A percentile compares a stretch with the other conserved stretches of the same genome.
Conservation (phyloP, 2,888 invertebrate species). For the Tipula unca region DNA sequence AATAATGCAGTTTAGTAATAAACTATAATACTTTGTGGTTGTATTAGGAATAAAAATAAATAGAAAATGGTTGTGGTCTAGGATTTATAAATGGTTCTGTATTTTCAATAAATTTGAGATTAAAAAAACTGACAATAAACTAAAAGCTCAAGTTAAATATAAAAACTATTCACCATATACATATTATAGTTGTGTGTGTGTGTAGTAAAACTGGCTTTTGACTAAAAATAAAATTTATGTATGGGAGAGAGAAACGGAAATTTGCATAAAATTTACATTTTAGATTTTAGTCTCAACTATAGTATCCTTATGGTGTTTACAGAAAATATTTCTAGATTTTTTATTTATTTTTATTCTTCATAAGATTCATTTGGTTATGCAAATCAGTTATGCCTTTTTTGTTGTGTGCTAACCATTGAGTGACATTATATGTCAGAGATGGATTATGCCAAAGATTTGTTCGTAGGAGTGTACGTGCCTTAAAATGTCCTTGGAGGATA, state of each 20-base stretch:
- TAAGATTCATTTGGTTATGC: not conserved
- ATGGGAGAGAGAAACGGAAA: not conserved
- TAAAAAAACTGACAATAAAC: not conserved
- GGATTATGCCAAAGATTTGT: not conserved
- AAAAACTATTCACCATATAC: not conserved
- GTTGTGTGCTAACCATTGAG: not conserved
- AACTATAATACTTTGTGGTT: not conserved
- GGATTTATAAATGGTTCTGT: not conserved
- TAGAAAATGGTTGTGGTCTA: not conserved
- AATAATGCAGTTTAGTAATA: not conserved
- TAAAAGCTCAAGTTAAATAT: not conserved
- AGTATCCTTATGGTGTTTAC: slow-evolving; percentile 3
- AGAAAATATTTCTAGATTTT: not conserved
- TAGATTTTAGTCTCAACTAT: not conserved
- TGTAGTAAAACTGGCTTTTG: not conserved
- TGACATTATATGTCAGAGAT: not conserved
- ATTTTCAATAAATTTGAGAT: not conserved
- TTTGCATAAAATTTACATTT: slow-evolving; percentile 8
- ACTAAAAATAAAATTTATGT: not conserved
- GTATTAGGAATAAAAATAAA: not conserved
- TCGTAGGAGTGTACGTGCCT: not conserved
- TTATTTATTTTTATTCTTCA: not conserved
- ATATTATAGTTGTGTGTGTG: not conserved
- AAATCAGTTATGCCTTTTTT: not conserved
- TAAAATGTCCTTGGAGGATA: not conserved